Base-by-base conservation (phyloP, 2,113 vertebrate genomes). In the Epinephelus lanceolatus region DNA sequence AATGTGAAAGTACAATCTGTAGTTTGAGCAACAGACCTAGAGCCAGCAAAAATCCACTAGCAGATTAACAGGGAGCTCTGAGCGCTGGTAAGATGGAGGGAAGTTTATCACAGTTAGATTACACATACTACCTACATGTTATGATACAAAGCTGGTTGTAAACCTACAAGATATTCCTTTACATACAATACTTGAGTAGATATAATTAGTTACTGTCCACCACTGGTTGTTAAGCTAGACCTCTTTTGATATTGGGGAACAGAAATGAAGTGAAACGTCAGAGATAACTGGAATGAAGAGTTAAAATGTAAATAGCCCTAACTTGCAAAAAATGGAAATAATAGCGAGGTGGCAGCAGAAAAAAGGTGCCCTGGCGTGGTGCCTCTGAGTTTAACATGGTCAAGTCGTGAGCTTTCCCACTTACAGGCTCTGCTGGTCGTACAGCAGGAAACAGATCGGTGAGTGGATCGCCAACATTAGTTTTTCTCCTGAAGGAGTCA, bases 401-500 rank as follows among this genome's bases (percentile, higher is more conserved):
- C 25, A 15, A 53, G 37, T 60, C 1, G 25, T 77, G 40, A 86
- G 57, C 12, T 57, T 72, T 80, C 63, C 61, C 15, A 17, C 59
- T 71, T 61, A 55, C 12, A 27, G 47, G 61, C 61, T 37, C 63
- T 73, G 72, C 49, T 67, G 76, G 77, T 65, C 17, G 17, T 73
- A 80, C 52, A 49, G 81, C 84, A 87, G 76, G 83, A 30, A 47
- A 47, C 68, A 65, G 59, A 79, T 77, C 45, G 71, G 65, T 55
- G 68, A 73, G 78, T 3, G 14, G 49, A 78, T 86, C 66, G 60
- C 59, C 45, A 77, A 68, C 76, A 85, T 87, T 76, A 76, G 74
- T 82, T 88, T 81, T 85, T 57, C 60, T 90, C 47, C 67, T 85
- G 72, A 78, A 75, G 84, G 68, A 83, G 73, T 79, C 78, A 47